Conservation (phyloP, 2,888 invertebrate species). For the Aradus depressus region DNA sequence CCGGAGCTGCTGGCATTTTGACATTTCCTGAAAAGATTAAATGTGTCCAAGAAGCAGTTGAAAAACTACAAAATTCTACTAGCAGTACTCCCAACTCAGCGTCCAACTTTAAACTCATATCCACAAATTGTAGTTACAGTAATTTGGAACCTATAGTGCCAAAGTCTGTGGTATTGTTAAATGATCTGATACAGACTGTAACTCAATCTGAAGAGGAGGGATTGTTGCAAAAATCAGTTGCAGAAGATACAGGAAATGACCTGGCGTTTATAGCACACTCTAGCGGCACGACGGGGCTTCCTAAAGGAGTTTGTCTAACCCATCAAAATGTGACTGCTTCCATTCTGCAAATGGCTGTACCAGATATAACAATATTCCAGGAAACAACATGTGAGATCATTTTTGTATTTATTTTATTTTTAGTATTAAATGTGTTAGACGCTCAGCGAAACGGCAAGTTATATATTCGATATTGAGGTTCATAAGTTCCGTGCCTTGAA, state of each 20-base stretch:
- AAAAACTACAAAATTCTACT: not conserved
- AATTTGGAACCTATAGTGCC: not conserved
- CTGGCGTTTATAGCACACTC: conserved; percentile 21
- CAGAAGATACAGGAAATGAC: not conserved
- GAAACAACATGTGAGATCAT: conserved; percentile 10
- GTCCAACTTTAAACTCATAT: conserved; percentile 9
- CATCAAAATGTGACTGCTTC: conserved; percentile 19
- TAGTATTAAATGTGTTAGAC: too few relatives aligned
- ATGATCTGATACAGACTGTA: not conserved
- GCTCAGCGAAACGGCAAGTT: too few relatives aligned
- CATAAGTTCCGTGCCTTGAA: too few relatives aligned
- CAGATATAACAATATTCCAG: not conserved
- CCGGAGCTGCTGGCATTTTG: conserved; percentile 11
- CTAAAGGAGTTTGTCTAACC: conserved; percentile 24
- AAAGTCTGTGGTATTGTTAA: not conserved
- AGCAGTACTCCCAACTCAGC: not conserved
- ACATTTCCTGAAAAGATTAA: conserved; percentile 17
- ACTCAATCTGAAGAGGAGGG: too few relatives aligned
- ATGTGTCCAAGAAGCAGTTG: conserved; percentile 9
- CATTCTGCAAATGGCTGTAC: conserved; percentile 1
- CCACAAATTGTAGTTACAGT: too few relatives aligned
- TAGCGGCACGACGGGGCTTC: conserved; percentile 23
- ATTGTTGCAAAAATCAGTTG: too few relatives aligned
- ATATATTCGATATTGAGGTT: too few relatives aligned
- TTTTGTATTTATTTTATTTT: too few relatives aligned